Base-by-base conservation (phyloP, 2,888 invertebrate species). In the Pristionchus arcanus region DNA sequence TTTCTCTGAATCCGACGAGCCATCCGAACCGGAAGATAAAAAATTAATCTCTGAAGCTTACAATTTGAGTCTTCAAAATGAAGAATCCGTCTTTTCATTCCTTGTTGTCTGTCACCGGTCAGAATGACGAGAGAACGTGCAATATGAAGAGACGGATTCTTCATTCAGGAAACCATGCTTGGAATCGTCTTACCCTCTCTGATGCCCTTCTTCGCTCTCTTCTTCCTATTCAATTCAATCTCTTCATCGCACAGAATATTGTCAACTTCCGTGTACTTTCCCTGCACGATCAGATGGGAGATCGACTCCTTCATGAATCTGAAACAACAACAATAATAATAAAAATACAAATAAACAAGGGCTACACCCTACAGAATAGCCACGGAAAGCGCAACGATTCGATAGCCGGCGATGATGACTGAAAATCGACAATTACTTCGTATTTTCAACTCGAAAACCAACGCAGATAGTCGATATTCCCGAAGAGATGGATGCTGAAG, bases 291-390 rank as follows among this genome's bases (percentile, higher is more conserved):
- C 42, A 77, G 42, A 42, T 77, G 37, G 11, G 77, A 77, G 77
- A 77, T 77, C 37, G 77, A 77, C 77, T 77, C 77, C 77, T 49
- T 77, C 77, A 42, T 21, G 25, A 77, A 77, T n/a, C 77, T 77
- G n/a, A 42, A 74, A 7, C 2, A 74, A 21, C 21, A 15, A 16
- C 2, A 16, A 21, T 74, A 34, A 74, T 21, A 21, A 37, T 37
- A 1, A 34, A 49, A 49, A 3, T 11, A 49, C 42, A 49, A 49
- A 34, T 15, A 19, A 37, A 34, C 15, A 0, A 74, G 2, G 19
- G 4, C 28, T 2, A 28, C 4, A 74, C 74, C n/a, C 2, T 13
- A 77, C 77, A 21, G 16, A 49, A 77, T 77, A 7, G 77, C 37
- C 9, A n/a, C 5, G 77, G 21, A 42, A 11, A 77, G 77, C 5